phyloP scores from a whole-genome alignment of 2,797 vertebrate species.

The Moxostoma hubbsi region DNA sequence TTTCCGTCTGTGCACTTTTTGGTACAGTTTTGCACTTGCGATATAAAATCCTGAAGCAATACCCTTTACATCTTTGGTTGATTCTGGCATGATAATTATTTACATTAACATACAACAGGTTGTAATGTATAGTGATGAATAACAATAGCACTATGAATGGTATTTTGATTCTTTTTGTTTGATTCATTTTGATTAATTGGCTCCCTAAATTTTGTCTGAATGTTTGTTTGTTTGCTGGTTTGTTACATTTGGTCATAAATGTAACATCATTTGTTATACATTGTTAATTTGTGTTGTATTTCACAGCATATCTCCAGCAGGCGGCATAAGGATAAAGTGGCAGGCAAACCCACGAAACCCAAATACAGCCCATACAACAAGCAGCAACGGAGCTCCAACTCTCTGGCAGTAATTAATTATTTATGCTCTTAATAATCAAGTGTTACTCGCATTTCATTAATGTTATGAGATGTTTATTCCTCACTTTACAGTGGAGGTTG shows the following conservation, averaged over 20 bases:
- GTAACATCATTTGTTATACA: neutral
- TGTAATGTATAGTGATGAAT: neutral
- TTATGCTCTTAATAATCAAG: constrained; percentile 52
- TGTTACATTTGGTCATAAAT: neutral
- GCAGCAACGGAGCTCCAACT: constrained; percentile 85
- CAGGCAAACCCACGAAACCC: constrained; percentile 95
- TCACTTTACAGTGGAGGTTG: constrained; percentile 27
- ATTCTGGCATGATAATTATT: neutral
- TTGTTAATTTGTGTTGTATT: neutral
- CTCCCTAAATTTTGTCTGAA: too few species aligned
- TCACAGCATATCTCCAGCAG: constrained; percentile 97
- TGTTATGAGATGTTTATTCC: constrained; percentile 30
- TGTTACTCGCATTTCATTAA: constrained; percentile 41
- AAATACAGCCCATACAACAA: constrained; percentile 98
- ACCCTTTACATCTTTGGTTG: neutral
- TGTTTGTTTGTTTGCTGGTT: neutral
- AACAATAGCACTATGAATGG: constrained; percentile 8
- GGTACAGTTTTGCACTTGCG: too few species aligned
- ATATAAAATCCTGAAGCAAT: too few species aligned
- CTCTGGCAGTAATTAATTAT: constrained; percentile 84
- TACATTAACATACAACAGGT: constrained; percentile 2
- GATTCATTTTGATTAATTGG: too few species aligned
- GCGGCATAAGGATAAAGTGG: constrained; percentile 96
- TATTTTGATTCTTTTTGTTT: neutral
- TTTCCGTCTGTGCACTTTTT: too few species aligned